Evolutionary conservation across 2,888 invertebrate species (phyloP), one percentile per base, ranked within the genome.

Genomic region (Galerucella pusilla): DNA sequence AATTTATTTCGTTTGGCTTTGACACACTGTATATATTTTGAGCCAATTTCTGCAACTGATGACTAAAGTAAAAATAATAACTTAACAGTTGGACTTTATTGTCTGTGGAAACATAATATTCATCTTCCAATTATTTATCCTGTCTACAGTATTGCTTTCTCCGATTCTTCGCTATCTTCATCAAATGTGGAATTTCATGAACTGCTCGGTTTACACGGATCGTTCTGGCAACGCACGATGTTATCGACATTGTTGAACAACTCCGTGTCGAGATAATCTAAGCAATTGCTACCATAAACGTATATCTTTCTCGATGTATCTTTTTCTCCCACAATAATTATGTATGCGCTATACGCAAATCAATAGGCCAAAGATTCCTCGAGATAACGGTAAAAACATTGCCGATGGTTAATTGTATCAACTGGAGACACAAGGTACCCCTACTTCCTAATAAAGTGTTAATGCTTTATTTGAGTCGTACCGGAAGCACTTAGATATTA

Each of bases 251-350:
- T 69, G 76, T 71, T 73, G 75, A 76, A 78, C 78, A 77, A 75
- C 73, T 76, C 75, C 76, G 76, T 75, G 78, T 74, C 76, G 68
- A 74, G 78, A 75, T 76, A 76, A 72, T 78, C 76, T 77, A 75
- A 73, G 76, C 73, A 75, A 75, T 70, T 74, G 78, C 69, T 72
- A 73, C 78, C 76, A 78, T 78, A 78, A 78, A 75, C 78, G 78
- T 78, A 76, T 78, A 78, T 78, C 78, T 78, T 66, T 75, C 68
- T 71, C 75, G 76, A 71, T 72, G 75, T 78, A 78, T 78, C 76
- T 75, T 73, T 74, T 75, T 64, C 74, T 77, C 59, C 71, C 46
- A 65, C 65, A 66, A 71, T 71, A 65, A 71, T 71, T 71, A 66
- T 66, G 65, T 71, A 71, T 71, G 59, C 63, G 65, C 65, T 66